Base-by-base conservation (phyloP, 2,797 vertebrate genomes). In the Periophthalmus magnuspinnatus region DNA sequence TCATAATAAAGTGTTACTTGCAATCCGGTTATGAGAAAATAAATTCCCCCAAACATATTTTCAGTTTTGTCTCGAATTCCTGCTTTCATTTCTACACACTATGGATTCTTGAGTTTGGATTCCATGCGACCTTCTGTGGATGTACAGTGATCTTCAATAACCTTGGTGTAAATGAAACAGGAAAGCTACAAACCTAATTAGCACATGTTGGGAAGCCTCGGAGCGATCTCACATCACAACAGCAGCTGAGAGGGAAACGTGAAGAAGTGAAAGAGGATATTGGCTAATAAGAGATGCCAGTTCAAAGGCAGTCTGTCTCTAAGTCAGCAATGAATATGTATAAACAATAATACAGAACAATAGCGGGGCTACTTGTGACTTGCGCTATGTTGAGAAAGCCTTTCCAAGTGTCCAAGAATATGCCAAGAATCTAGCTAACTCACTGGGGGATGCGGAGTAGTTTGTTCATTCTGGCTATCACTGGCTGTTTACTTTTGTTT, bases 401-500 rank as follows among this genome's bases (percentile, higher is more conserved):
- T 61, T 61, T 38, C 10, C 19, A 21, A 61, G 59, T 41, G 59
- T 61, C 59, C 32, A 21, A 19, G 50, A 66, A 70, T 71, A 74
- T 75, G 74, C 75, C 68, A 72, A 69, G 38, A 41, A 68, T 28
- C 28, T 60, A 61, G 91, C 83, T 62, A 73, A 68, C 80, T 81
- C 71, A 70, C 59, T 61, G 79, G 68, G 36, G 89, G 87, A 92
- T 88, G 87, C 93, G 91, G 92, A 72, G 78, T 75, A 81, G 82
- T 86, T 86, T 77, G 87, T 85, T 93, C 94, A 84, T 84, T 87
- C 66, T 32, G 75, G 76, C 76, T 81, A 86, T 92, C 90, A 86
- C 91, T 91, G 89, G 86, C 87, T 90, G 88, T 93, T 92, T 92
- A 83, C 88, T 91, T 92, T 90, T 89, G 84, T 86, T 86, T 67